Conservation (phyloP, 2,113 vertebrate species). For the Pluvianellus socialis region DNA sequence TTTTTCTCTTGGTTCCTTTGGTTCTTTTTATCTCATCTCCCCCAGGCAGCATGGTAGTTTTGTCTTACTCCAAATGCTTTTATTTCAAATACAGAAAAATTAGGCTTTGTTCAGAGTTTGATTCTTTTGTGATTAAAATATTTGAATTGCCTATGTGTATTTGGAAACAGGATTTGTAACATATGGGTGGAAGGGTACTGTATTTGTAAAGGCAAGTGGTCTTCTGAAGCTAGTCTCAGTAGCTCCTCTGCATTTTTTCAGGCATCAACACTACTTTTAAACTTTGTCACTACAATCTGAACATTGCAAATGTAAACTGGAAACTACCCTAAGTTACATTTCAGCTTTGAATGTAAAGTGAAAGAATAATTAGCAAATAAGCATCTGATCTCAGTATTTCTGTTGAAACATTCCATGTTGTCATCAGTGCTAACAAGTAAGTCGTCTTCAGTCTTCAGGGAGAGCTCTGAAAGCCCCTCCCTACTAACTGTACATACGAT, state of each 20-base stretch:
- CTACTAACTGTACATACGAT: not conserved
- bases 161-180: not conserved
- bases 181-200: not conserved
- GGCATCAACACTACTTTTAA: not conserved
- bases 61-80: not conserved
- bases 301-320: not conserved
- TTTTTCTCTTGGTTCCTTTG: not conserved
- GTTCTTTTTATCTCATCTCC: not conserved
- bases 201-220: not conserved
- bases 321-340: not conserved
- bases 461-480: not conserved
- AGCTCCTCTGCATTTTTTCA: not conserved
- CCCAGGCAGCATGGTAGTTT: not conserved
- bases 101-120: not conserved
- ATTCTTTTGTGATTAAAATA: not conserved
- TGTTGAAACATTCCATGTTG: not conserved
- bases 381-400: not conserved
- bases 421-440: not conserved
- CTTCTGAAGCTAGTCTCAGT: not conserved
- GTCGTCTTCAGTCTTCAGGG: not conserved
- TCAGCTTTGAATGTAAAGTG: not conserved
- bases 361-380: not conserved
- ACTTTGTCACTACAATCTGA: not conserved
- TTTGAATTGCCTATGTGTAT: not conserved
- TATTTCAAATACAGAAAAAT: not conserved